phyloP scores from a whole-genome alignment of 1,140 invertebrate species.

The Octopus bimaculoides region DNA sequence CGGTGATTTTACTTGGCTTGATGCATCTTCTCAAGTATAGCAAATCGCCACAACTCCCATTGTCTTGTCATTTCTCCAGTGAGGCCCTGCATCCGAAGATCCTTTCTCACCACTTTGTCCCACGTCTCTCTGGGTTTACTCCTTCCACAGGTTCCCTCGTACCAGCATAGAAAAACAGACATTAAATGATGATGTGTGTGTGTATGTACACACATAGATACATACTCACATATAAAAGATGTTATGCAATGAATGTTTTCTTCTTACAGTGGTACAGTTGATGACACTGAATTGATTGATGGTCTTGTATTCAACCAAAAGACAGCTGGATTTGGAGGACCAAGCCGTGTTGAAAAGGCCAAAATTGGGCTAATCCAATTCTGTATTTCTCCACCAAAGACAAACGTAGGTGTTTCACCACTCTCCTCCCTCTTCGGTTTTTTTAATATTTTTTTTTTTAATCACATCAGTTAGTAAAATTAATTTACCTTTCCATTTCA shows the following conservation, averaged over 20 bases:
- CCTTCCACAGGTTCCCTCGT: too few species aligned
- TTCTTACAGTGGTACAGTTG: constrained; percentile 77
- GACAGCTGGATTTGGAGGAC: constrained; percentile 84
- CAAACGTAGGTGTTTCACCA: constrained; percentile 71
- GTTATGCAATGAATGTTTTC: background rate
- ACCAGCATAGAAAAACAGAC: too few species aligned
- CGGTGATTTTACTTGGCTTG: too few species aligned
- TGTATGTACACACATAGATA: too few species aligned
- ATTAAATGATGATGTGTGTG: too few species aligned
- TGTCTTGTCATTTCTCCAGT: too few species aligned
- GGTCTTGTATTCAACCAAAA: constrained; percentile 93
- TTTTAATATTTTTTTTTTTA: constrained; percentile 11
- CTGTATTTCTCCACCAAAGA: constrained; percentile 99
- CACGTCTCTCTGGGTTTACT: too few species aligned
- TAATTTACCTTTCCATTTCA: constrained; percentile 56
- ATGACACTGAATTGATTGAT: constrained; percentile 95
- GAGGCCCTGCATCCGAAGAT: too few species aligned
- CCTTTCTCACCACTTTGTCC: too few species aligned
- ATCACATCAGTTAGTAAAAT: background rate
- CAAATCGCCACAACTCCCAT: too few species aligned
- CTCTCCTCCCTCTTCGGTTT: background rate
- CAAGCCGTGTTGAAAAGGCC: constrained; percentile 92
- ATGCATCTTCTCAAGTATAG: too few species aligned
- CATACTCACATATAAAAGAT: too few species aligned
- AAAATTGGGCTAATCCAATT: constrained; percentile 99